A percentile compares a stretch with the other conserved stretches of the same genome.
These are phyloP conservation scores for Rhinichthys klamathensis DNA, from an alignment of 2,113 vertebrate species.

Conservation along the genomic window DNA sequence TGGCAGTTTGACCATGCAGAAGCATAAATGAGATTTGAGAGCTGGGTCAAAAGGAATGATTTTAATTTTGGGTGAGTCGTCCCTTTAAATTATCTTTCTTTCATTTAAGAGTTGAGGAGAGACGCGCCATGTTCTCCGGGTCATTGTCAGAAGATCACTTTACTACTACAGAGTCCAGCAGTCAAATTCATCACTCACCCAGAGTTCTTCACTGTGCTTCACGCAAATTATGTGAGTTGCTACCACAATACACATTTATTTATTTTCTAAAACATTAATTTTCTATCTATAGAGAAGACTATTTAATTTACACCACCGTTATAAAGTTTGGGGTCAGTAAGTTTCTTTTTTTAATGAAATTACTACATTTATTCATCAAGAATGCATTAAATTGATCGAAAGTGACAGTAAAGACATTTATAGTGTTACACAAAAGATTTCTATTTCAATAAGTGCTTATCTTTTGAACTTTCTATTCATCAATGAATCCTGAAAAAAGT, in stretches of 20 bases:
- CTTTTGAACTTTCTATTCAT: no score
- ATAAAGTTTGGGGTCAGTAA: background rate
- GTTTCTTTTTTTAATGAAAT: background rate
- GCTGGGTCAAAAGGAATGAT: background rate
- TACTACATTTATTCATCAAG: background rate
- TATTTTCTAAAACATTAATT: background rate
- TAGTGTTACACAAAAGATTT: background rate
- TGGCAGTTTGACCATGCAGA: background rate
- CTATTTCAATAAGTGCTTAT: no score
- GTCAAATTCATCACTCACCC: constrained; percentile 92
- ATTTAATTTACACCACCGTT: background rate
- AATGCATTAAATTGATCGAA: background rate
- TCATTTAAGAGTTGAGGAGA: constrained; percentile 79
- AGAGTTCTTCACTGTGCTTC: constrained; percentile 89
- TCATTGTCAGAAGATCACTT: constrained; percentile 86
- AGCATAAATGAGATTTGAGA: background rate
- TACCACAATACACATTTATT: background rate
- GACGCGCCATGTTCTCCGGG: constrained; percentile 82
- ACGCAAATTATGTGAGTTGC: constrained; percentile 86
- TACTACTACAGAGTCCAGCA: constrained; percentile 85
- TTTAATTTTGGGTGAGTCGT: background rate
- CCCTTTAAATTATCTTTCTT: background rate
- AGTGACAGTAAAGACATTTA: background rate
- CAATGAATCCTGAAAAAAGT: no score
- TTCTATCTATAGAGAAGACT: background rate